Percentiles rank a stretch among this genome's conserved stretches.
phyloP scores from a whole-genome alignment of 2,113 vertebrate species.

The Atherinomorus stipes region DNA sequence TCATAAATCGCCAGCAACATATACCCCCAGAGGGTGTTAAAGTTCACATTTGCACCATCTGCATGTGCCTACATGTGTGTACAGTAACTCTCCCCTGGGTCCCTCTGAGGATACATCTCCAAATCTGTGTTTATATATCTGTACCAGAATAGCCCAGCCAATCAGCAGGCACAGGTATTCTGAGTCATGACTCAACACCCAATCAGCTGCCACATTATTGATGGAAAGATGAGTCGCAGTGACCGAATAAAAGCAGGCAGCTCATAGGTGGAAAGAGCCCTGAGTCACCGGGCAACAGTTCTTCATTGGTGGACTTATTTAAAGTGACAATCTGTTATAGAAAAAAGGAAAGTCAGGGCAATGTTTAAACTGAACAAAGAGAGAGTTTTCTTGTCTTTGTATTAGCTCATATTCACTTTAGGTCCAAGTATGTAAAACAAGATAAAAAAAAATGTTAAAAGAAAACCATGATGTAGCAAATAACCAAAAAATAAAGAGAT shows the following conservation, averaged over 20 bases:
- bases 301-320: constrained; percentile 40
- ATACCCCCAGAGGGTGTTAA: too few relatives aligned
- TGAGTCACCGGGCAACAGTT: constrained; percentile 62
- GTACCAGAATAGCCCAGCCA: constrained; percentile 72
- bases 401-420: too few relatives aligned
- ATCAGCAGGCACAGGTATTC: constrained; percentile 32
- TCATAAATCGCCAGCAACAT: too few relatives aligned
- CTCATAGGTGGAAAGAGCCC: constrained; percentile 41
- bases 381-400: neutral
- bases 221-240: too few relatives aligned
- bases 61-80: neutral
- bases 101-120: constrained; percentile 1
- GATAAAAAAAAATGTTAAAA: too few relatives aligned
- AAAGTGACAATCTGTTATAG: constrained; percentile 4
- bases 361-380: neutral
- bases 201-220: constrained; percentile 27
- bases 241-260: constrained; percentile 17
- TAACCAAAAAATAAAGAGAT: too few relatives aligned
- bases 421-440: too few relatives aligned
- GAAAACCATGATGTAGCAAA: too few relatives aligned
- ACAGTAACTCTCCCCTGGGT: neutral
- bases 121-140: constrained; percentile 65
- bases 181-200: constrained; percentile 24
- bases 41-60: too few relatives aligned
- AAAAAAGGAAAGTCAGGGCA: constrained; percentile 1